Evolutionary conservation across 64 coral and sea anemone genomes (phyloP).

Genomic region (Montipora efflorescens): DNA sequence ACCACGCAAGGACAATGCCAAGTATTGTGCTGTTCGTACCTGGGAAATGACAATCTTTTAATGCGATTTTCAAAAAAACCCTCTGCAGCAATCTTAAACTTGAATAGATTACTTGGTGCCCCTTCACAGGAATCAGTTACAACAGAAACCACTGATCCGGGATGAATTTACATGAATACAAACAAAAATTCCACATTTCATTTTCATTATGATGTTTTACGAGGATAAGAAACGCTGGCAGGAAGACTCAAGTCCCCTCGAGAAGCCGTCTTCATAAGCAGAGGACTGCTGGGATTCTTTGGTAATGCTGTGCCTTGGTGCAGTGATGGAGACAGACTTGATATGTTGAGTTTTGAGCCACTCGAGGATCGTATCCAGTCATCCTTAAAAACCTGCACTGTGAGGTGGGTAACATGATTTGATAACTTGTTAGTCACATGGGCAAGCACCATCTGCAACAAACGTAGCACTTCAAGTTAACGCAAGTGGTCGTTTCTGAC

Average conservation of each 20-base stretch:
- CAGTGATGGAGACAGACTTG: conserved; percentile 6
- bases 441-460: conserved; percentile 86
- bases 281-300: conserved; percentile 35
- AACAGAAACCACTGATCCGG: too few relatives aligned
- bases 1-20: too few relatives aligned
- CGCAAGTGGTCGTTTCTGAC: too few relatives aligned
- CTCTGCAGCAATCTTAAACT: too few relatives aligned
- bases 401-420: conserved; percentile 76
- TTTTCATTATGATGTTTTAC: neutral
- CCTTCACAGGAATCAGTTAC: too few relatives aligned
- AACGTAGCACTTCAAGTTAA: too few relatives aligned
- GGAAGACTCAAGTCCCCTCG: neutral
- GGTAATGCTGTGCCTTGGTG: neutral
- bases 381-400: conserved; percentile 98
- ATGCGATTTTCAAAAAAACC: too few relatives aligned
- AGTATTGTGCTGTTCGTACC: too few relatives aligned
- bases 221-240: neutral
- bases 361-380: conserved; percentile 92
- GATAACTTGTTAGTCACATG: conserved; percentile 97
- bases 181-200: too few relatives aligned
- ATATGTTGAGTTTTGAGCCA: conserved; percentile 70
- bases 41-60: too few relatives aligned
- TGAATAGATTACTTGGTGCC: too few relatives aligned
- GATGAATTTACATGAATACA: too few relatives aligned
- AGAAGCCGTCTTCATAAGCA: neutral